Base-by-base conservation (phyloP, 2,113 vertebrate genomes). In the Heptranchias perlo region DNA sequence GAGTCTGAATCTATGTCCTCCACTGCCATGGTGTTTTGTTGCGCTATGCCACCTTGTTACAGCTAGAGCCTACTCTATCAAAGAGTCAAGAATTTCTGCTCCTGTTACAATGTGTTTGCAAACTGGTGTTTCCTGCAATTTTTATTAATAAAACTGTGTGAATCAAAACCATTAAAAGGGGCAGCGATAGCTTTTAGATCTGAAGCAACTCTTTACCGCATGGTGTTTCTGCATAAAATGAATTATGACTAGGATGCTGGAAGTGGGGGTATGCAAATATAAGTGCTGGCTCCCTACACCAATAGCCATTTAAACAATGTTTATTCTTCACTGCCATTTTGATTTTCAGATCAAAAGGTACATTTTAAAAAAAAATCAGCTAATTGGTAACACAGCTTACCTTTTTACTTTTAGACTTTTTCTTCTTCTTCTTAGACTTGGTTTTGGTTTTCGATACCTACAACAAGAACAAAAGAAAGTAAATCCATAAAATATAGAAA, bases 341-440 rank as follows among this genome's bases (percentile, higher is more conserved):
- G 58, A 58, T 49, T 58, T 39, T 62, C n/a, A 39, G 91, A 21
- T 62, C 35, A 47, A 7, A 39, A 39, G 3, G 65, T 18, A 10
- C 18, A 13, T 62, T 14, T 28, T 64, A 67, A 28, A 52, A 23
- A 18, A 39, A 64, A 47, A 25, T 64, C 62, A 67, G 58, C 21
- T 31, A 28, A 69, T 13, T 16, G 39, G 78, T 84, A n/a, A 0
- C 69, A 7, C 3, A 52, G 84, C 96, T 97, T 97, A 97, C 97
- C 96, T 97, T 97, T 96, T 96, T 97, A 96, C 96, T 97, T 94
- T 97, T 97, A 84, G 95, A 96, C 96, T 96, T 97, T 96, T 97
- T 97, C 96, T 96, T 97, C 96, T 97, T 97, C 96, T 97, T 97
- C 97, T 97, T 97, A 96, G 94, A 47, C 96, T 97, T 97, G 96